Evolutionary conservation across 53 echinoderm and acorn worm species (phyloP).

Genomic region (Zoroaster sp.): DNA sequence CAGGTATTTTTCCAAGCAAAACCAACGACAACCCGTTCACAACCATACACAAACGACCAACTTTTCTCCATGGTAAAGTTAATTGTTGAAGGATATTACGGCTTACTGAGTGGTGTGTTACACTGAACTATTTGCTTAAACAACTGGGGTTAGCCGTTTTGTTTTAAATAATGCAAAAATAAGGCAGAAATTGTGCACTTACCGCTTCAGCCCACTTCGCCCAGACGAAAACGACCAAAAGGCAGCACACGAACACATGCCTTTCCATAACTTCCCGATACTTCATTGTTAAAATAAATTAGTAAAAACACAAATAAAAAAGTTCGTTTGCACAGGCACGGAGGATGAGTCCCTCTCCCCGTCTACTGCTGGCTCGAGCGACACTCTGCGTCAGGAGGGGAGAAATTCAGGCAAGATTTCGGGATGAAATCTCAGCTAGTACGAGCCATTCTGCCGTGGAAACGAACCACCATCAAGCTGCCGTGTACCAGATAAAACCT

Average conservation of each 20-base stretch:
- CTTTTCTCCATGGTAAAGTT: neutral
- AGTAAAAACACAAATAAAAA: neutral
- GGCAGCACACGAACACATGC: constrained; percentile 70
- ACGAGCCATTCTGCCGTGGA: constrained; percentile 51
- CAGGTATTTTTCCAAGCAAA: neutral
- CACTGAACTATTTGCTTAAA: neutral
- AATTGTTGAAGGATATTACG: neutral
- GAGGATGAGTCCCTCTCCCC: constrained; percentile 44
- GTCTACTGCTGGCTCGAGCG: constrained; percentile 28
- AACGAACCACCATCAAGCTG: constrained; percentile 13
- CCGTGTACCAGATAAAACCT: constrained; percentile 6
- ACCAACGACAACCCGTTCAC: neutral
- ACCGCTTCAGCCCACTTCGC: constrained; percentile 77
- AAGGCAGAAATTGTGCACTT: constrained; percentile 46
- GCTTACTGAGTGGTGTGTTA: neutral
- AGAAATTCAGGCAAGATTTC: constrained; percentile 5
- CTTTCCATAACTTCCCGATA: constrained; percentile 77
- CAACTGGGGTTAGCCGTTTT: neutral
- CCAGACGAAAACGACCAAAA: constrained; percentile 61
- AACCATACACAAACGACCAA: neutral
- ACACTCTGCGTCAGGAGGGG: constrained; percentile 10
- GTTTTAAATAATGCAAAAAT: neutral
- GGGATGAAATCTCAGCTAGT: constrained; percentile 49
- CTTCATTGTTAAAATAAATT: constrained; percentile 71
- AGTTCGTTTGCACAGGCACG: constrained; percentile 23